Conservation (phyloP, 2,888 invertebrate genomes). For the Caenorhabditis japonica region DNA sequence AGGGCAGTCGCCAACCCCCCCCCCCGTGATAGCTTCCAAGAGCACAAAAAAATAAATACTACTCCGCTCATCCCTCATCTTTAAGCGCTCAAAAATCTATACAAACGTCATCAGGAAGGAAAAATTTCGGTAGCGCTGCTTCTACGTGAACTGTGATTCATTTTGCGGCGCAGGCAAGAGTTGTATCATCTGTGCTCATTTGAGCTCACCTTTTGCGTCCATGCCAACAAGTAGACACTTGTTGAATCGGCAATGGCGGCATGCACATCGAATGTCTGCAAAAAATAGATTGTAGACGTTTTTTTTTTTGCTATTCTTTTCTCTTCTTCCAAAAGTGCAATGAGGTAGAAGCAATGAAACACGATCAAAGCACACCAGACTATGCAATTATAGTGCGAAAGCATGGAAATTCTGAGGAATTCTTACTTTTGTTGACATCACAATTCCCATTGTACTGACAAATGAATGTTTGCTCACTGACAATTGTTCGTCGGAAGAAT, state of each 20-base stretch:
- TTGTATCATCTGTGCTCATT: conserved; percentile 3
- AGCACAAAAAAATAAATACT: too few species aligned
- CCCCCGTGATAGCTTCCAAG: too few species aligned
- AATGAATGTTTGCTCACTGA: conserved; percentile 76
- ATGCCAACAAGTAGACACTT: conserved; percentile 76
- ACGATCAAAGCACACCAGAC: conserved; percentile 10
- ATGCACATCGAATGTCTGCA: conserved; percentile 74
- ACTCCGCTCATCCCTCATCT: too few species aligned
- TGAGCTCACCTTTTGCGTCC: conserved; percentile 75
- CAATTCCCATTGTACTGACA: conserved; percentile 77
- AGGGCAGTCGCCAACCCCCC: too few species aligned
- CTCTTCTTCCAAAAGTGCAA: conserved; percentile 25
- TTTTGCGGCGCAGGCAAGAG: too few species aligned
- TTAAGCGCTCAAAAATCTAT: too few species aligned
- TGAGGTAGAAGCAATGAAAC: conserved; percentile 12
- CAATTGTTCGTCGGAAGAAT: conserved; percentile 76
- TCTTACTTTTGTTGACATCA: conserved; percentile 76
- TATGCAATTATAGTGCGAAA: conserved; percentile 2
- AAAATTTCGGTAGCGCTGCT: too few species aligned
- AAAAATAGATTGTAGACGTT: too few species aligned
- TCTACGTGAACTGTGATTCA: too few species aligned
- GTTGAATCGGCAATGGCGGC: conserved; percentile 76
- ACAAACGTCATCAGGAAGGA: too few species aligned
- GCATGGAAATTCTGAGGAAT: neutral
- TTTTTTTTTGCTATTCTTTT: too few species aligned